Evolutionary conservation across 2,797 vertebrate genomes (phyloP), one percentile per base, ranked within the genome.

Genomic region (Syndactyla subalaris): DNA sequence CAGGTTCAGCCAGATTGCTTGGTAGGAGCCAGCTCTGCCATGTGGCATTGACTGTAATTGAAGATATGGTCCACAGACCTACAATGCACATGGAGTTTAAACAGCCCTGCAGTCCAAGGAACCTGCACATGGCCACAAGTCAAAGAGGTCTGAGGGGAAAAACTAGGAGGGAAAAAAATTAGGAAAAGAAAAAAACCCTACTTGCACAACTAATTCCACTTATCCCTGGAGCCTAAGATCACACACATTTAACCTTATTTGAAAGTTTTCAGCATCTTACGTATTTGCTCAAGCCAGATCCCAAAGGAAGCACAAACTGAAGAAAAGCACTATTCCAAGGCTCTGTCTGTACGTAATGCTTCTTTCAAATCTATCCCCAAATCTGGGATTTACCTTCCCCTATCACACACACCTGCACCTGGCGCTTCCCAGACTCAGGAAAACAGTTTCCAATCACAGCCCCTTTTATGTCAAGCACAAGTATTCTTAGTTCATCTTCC

Each of bases 341-440:
- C 27, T 73, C 13, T 55, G 17, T 76, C 62, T 11, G 2, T 85
- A 70, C 0, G 1, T 51, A 77, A 87, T 5, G 5, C 7, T 79
- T 61, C 49, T 75, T 82, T 48, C 74, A 67, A 87, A 92, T 78
- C 61, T 74, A 77, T 45, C 22, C 57, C 74, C 63, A 65, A 90
- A 61, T 21, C 51, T 32, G 23, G 71, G 71, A 76, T 90, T 92
- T 93, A 85, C 93, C 74, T 85, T 95, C 24, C 27, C 12, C 22
- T 70, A 52, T 83, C 23, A 45, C 48, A 58, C n/a, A 65, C 32
- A 65, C 54, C 23, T 54, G 68, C 66, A 89, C 26, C 38, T 52
- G 21, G 32, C 9, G 1, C 38, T 89, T 83, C 34, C 43, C 38
- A 84, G 71, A 81, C 26, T 77, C 21, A 12, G 34, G 27, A 81